phyloP scores from a whole-genome alignment of 2,888 invertebrate species.

The Ennomos fuscantarius region DNA sequence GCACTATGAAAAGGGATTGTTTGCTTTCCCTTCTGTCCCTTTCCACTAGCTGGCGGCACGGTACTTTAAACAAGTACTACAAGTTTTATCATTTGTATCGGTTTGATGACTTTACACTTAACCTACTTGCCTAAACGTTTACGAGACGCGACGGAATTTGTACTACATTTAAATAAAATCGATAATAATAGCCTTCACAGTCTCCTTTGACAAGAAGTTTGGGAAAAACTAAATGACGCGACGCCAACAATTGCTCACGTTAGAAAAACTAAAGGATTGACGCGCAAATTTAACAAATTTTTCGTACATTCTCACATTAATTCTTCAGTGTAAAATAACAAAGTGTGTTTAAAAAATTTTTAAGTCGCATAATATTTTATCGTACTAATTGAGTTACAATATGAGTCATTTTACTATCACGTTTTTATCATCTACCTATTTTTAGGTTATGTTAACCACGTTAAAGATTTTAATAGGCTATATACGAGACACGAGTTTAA shows the following conservation, averaged over 20 bases:
- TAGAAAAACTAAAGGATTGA: conserved; percentile 13
- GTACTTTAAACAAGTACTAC: conserved; percentile 47
- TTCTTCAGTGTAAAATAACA: no score
- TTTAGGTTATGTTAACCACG: no score
- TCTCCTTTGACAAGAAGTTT: conserved; percentile 58
- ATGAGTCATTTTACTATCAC: no score
- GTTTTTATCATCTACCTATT: no score
- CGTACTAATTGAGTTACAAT: no score
- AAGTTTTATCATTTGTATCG: conserved; percentile 58
- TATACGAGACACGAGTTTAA: no score
- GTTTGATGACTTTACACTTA: conserved; percentile 62
- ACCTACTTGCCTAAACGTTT: conserved; percentile 65
- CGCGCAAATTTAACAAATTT: conserved; percentile 2
- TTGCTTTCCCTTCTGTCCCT: conserved; percentile 53
- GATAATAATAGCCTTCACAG: conserved; percentile 61
- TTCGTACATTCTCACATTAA: no score
- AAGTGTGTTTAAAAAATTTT: no score
- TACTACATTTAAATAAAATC: conserved; percentile 70
- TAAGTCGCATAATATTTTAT: no score
- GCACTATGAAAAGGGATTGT: conserved; percentile 53
- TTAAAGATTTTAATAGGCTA: no score
- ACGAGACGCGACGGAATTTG: conserved; percentile 72
- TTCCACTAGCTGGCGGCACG: conserved; percentile 55
- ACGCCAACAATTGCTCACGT: conserved; percentile 15
- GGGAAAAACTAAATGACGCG: conserved; percentile 53